Conservation (phyloP, 2,888 invertebrate genomes). For the Sinelater perroti region DNA sequence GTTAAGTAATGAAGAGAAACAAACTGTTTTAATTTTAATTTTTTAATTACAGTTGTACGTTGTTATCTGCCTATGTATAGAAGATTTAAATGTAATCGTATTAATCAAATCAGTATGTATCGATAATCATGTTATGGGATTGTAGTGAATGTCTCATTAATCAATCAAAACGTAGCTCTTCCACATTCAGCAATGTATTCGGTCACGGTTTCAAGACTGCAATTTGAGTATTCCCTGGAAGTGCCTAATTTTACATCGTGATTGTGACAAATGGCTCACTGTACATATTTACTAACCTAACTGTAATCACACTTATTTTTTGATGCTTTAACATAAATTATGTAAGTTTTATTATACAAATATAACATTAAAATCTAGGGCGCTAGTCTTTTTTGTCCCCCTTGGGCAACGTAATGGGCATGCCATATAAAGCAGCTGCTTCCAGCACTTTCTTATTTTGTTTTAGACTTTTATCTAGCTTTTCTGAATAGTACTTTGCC, state of each 20-base stretch:
- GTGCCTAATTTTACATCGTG: conserved; percentile 40
- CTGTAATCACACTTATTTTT: conserved; percentile 45
- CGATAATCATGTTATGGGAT: conserved; percentile 16
- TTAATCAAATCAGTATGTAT: conserved; percentile 25
- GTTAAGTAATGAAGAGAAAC: no score
- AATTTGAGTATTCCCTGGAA: conserved; percentile 39
- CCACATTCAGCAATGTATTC: conserved; percentile 34
- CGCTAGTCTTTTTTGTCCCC: conserved; percentile 7
- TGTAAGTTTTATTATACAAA: conserved; percentile 46
- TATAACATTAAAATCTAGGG: conserved; percentile 37
- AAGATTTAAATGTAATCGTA: conserved; percentile 19
- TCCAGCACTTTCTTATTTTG: conserved; percentile 49
- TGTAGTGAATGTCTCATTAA: conserved; percentile 23
- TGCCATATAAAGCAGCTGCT: conserved; percentile 51
- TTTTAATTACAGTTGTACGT: conserved; percentile 27
- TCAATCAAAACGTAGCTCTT: conserved; percentile 38
- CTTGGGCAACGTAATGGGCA: conserved; percentile 47
- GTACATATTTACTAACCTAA: conserved; percentile 42
- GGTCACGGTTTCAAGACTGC: conserved; percentile 39
- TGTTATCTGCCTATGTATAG: conserved; percentile 27
- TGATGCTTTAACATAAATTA: conserved; percentile 49
- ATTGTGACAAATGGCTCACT: conserved; percentile 40
- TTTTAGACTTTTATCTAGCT: conserved; percentile 49
- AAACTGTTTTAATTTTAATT: conserved; percentile 34
- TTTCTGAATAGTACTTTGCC: conserved; percentile 47